phyloP scores from a whole-genome alignment of 2,797 vertebrate species.

The Serranus cabrilla region DNA sequence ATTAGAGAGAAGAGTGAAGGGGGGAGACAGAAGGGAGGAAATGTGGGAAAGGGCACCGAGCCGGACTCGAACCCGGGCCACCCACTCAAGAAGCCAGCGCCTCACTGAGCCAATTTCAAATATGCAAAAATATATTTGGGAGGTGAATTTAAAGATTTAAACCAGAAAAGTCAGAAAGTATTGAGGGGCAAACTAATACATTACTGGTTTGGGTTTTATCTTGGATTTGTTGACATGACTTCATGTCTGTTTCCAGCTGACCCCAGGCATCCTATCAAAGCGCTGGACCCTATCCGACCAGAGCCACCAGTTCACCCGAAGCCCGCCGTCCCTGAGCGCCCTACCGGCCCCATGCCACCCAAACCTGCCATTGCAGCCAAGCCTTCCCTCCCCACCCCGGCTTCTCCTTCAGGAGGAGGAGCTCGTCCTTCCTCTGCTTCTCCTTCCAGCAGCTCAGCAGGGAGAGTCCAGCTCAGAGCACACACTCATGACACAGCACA shows the following conservation, averaged over 20 bases:
- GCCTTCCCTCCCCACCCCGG: conserved; percentile 60
- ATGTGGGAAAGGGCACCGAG: too few relatives aligned
- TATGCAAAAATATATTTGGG: too few relatives aligned
- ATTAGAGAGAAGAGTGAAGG: too few relatives aligned
- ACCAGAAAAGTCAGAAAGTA: too few relatives aligned
- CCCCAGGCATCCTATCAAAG: conserved; percentile 73
- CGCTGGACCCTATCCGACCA: conserved; percentile 57
- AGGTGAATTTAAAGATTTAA: too few relatives aligned
- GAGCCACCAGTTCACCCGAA: conserved; percentile 71
- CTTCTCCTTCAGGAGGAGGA: conserved; percentile 36
- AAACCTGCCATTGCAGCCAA: conserved; percentile 79
- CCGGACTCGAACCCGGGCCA: too few relatives aligned
- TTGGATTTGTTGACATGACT: neutral
- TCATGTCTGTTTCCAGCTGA: conserved; percentile 62
- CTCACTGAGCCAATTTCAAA: too few relatives aligned
- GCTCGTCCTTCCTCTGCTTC: conserved; percentile 58
- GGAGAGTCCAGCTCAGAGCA: conserved; percentile 45
- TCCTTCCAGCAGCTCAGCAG: conserved; percentile 39
- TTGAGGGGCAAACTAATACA: too few relatives aligned
- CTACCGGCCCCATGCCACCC: conserved; percentile 75
- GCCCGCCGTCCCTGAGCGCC: conserved; percentile 72
- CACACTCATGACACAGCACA: conserved; percentile 42
- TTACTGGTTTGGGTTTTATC: too few relatives aligned
- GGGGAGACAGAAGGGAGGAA: too few relatives aligned
- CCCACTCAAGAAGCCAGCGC: too few relatives aligned